Evolutionary conservation across 1,140 invertebrate genomes (phyloP).

Genomic region (Zaprionus kolodkinae): DNA sequence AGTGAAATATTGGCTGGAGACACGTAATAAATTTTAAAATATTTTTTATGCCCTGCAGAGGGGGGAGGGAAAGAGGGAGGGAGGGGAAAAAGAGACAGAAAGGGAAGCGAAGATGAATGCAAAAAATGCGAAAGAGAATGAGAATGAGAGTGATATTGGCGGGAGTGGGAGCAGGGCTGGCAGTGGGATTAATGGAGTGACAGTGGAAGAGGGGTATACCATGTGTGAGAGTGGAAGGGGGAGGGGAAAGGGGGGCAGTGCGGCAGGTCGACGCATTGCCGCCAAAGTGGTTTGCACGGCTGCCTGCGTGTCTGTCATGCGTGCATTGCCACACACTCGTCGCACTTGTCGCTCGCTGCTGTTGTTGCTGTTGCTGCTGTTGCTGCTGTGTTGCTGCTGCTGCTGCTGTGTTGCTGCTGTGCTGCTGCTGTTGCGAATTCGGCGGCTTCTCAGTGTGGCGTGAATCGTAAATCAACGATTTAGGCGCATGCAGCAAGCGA

Average conservation of each 20-base stretch:
- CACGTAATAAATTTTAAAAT: conserved; percentile 84
- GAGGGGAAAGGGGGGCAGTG: neutral
- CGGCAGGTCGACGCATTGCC: conserved; percentile 60
- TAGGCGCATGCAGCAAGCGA: conserved; percentile 74
- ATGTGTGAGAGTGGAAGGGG: too few species aligned
- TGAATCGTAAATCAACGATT: conserved; percentile 83
- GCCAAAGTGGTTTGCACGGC: conserved; percentile 80
- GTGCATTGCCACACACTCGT: conserved; percentile 73
- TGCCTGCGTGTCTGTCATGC: conserved; percentile 80
- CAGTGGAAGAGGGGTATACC: too few species aligned
- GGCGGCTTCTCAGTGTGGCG: conserved; percentile 77
- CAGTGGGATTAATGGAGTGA: neutral
- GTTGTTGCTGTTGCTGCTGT: conserved; percentile 19
- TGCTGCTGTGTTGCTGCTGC: conserved; percentile 48
- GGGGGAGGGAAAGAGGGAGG: neutral
- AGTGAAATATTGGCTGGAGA: conserved; percentile 84
- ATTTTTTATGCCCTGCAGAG: conserved; percentile 72
- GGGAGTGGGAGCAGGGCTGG: conserved; percentile 37
- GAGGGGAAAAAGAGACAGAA: neutral
- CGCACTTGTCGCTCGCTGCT: conserved; percentile 39
- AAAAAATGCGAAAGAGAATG: conserved; percentile 41
- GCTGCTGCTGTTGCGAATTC: conserved; percentile 61
- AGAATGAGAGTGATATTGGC: conserved; percentile 26
- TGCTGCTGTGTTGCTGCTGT: conserved; percentile 35
- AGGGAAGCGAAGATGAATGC: neutral